These are phyloP conservation scores for Apis dorsata DNA, from an alignment of 1,140 invertebrate species.

Conservation along the genomic window DNA sequence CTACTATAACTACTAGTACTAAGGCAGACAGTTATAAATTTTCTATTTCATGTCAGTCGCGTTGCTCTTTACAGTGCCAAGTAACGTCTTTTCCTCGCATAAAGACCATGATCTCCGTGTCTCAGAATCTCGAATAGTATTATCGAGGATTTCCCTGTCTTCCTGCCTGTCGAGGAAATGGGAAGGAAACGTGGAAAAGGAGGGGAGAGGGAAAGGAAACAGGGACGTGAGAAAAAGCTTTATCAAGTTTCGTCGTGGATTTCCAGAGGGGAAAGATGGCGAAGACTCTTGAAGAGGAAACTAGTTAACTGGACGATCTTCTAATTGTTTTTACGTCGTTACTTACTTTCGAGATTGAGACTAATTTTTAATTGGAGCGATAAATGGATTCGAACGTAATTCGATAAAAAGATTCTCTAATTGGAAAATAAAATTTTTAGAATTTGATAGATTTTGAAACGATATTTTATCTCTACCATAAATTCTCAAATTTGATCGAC, in stretches of 20 bases:
- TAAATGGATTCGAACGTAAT: background rate
- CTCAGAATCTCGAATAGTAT: background rate
- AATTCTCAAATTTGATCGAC: no score
- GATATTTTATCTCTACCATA: no score
- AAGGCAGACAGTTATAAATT: no score
- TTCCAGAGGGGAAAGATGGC: background rate
- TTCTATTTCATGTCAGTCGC: no score
- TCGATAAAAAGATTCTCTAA: background rate
- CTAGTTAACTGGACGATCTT: background rate
- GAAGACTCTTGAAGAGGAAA: background rate
- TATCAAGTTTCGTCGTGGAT: conserved; percentile 4
- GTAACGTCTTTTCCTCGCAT: background rate
- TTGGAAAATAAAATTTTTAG: background rate
- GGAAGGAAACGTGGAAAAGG: no score
- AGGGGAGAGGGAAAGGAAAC: background rate
- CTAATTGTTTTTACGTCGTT: background rate
- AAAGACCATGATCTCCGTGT: background rate
- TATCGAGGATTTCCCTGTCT: conserved; percentile 1
- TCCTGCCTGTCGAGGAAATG: background rate
- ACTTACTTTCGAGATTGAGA: background rate
- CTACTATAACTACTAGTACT: no score
- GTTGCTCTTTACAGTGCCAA: no score
- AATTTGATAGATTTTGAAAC: background rate
- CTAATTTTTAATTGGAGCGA: background rate
- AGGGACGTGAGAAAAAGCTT: conserved; percentile 9